phyloP scores from a whole-genome alignment of 2,113 vertebrate species.

The Mustelus asterias region DNA sequence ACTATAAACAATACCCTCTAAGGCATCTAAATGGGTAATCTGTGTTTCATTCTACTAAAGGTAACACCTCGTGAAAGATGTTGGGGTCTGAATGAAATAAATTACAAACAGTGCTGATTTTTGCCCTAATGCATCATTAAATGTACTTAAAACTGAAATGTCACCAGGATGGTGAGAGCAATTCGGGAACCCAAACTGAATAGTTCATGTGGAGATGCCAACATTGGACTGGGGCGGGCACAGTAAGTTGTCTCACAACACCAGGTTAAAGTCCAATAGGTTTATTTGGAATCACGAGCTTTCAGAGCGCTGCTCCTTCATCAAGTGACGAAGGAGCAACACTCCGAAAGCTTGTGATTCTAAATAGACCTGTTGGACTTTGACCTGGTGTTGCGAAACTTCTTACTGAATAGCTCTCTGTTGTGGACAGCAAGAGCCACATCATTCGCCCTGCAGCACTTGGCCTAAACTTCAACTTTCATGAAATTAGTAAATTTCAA shows the following conservation, averaged over 20 bases:
- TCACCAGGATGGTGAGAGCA: not conserved
- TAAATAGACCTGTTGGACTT: too few relatives aligned
- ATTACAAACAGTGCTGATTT: not conserved
- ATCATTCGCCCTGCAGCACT: not conserved
- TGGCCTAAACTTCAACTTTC: not conserved
- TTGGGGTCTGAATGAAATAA: not conserved
- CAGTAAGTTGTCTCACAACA: too few relatives aligned
- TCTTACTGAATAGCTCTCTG: not conserved
- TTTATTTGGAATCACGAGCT: too few relatives aligned
- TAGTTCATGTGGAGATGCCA: not conserved
- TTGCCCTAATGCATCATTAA: not conserved
- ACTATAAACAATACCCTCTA: not conserved
- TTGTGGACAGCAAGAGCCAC: not conserved
- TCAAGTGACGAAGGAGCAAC: too few relatives aligned
- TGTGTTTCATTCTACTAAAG: not conserved
- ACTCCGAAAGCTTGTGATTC: too few relatives aligned
- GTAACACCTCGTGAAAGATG: not conserved
- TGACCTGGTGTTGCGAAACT: too few relatives aligned
- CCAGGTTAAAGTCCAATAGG: too few relatives aligned
- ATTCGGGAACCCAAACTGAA: not conserved
- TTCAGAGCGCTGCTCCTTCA: too few relatives aligned
- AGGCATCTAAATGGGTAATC: too few relatives aligned
- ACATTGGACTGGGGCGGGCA: too few relatives aligned
- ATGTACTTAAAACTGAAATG: not conserved
- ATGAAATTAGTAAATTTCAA: constrained; percentile 6